Conservation (phyloP, 2,888 invertebrate genomes). For the Aleiodes alternator region DNA sequence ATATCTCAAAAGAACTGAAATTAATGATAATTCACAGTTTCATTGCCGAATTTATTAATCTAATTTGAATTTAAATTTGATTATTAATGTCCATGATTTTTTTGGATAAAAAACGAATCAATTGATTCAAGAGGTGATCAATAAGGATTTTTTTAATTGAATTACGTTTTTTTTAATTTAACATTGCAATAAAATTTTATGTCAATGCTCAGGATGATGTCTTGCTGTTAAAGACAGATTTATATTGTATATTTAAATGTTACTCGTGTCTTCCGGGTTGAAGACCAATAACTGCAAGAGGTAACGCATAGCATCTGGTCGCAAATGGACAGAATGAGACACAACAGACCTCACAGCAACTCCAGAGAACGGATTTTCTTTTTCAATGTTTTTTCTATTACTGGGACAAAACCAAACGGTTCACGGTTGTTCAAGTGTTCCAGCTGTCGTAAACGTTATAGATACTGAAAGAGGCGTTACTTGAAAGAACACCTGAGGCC, state of each 20-base stretch:
- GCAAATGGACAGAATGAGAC: slow-evolving; percentile 45
- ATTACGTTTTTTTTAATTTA: too few species aligned
- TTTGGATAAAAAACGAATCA: too few species aligned
- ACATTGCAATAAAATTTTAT: too few species aligned
- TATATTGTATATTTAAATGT: slow-evolving; percentile 38
- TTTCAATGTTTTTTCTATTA: slow-evolving; percentile 31
- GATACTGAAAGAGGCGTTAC: slow-evolving; percentile 26
- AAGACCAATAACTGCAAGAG: slow-evolving; percentile 58
- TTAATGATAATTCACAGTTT: too few species aligned
- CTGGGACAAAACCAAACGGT: slow-evolving; percentile 31
- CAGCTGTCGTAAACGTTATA: slow-evolving; percentile 28
- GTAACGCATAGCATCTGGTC: slow-evolving; percentile 64
- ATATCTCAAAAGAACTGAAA: too few species aligned
- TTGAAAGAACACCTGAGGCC: slow-evolving; percentile 24
- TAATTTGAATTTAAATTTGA: too few species aligned
- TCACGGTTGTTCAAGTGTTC: slow-evolving; percentile 30
- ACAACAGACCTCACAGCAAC: slow-evolving; percentile 38
- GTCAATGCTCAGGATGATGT: too few species aligned
- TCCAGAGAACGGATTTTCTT: slow-evolving; percentile 6
- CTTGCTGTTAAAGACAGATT: background rate
- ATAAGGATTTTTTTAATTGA: too few species aligned
- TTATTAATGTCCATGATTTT: too few species aligned
- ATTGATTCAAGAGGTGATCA: too few species aligned
- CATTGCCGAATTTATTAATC: too few species aligned
- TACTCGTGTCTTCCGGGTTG: slow-evolving; percentile 56